Evolutionary conservation across 2,113 vertebrate genomes (phyloP).

Genomic region (Gadus macrocephalus): DNA sequence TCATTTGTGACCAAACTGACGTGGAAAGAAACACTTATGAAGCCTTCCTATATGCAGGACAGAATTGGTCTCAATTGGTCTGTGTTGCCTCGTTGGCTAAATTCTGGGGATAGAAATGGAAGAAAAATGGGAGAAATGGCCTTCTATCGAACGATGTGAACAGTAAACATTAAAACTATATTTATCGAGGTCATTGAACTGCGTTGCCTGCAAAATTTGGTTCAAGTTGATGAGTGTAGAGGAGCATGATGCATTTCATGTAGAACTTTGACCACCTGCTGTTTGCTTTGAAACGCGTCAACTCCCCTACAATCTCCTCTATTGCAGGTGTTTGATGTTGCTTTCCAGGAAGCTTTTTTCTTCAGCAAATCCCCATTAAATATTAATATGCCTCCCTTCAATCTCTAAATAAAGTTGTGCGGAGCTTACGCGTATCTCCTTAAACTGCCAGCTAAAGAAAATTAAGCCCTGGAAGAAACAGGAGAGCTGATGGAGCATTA

Average conservation of each 20-base stretch:
- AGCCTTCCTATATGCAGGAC: not conserved
- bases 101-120: no score
- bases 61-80: no score
- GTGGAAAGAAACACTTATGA: constrained; percentile 18
- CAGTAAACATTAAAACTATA: not conserved
- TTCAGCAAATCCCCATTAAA: constrained; percentile 41
- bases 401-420: constrained; percentile 26
- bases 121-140: no score
- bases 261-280: constrained; percentile 40
- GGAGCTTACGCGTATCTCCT: constrained; percentile 28
- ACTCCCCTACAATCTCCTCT: not conserved
- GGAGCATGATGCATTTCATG: constrained; percentile 40
- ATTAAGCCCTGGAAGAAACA: not conserved
- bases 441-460: not conserved
- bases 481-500: constrained; percentile 1
- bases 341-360: constrained; percentile 35
- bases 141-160: no score
- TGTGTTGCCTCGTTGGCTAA: no score
- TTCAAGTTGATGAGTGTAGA: constrained; percentile 9
- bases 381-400: constrained; percentile 39
- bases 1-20: constrained; percentile 55
- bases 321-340: constrained; percentile 45
- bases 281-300: constrained; percentile 29
- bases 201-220: not conserved
- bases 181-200: not conserved